A percentile compares a stretch with the other conserved stretches of the same genome.
Conservation (phyloP, 2,113 vertebrate species). For the Coregonus clupeaformis region DNA sequence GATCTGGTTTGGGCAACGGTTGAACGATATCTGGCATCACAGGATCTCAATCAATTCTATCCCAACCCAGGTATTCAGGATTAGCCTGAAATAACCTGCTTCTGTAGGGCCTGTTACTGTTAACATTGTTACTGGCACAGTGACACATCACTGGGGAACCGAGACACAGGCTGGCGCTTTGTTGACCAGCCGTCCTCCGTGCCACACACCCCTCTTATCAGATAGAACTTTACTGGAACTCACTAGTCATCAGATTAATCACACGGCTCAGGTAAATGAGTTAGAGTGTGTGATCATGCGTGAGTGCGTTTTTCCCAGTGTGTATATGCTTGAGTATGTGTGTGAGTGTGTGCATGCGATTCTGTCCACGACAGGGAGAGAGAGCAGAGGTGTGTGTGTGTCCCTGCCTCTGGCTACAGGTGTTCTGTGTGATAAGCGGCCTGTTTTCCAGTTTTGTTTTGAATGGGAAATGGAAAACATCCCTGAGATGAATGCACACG, state of each 20-base stretch:
- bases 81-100: too few species aligned
- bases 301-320: neutral
- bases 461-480: slow-evolving; percentile 24
- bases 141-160: neutral
- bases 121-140: neutral
- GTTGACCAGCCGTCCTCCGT: neutral
- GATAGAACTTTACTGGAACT: neutral
- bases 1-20: neutral
- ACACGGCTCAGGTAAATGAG: too few species aligned
- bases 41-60: neutral
- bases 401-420: neutral
- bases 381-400: neutral
- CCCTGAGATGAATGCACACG: slow-evolving; percentile 13
- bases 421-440: slow-evolving; percentile 13
- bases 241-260: neutral
- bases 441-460: slow-evolving; percentile 6
- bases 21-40: neutral
- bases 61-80: neutral
- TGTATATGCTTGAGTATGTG: neutral
- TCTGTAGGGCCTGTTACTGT: neutral
- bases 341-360: slow-evolving; percentile 13
- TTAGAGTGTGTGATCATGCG: neutral
- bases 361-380: slow-evolving; percentile 8
- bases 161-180: neutral
- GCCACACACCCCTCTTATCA: neutral